A percentile compares a stretch with the other conserved stretches of the same genome.
These are phyloP conservation scores for Catharus ustulatus DNA, from an alignment of 2,797 vertebrate species.

Conservation along the genomic window DNA sequence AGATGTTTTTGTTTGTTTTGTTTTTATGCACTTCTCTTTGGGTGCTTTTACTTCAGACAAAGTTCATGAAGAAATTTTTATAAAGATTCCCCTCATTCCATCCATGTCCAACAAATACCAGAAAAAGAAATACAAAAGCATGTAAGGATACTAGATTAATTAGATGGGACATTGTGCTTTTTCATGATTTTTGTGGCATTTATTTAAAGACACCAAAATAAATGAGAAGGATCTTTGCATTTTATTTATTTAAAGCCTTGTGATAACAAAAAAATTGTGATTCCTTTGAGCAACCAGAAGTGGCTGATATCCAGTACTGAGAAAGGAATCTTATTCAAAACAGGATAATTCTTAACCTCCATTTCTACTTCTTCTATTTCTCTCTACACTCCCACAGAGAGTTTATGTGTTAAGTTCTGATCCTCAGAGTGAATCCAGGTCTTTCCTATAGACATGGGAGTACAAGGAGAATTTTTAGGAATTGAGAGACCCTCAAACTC, in stretches of 20 bases:
- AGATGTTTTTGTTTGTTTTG: not conserved
- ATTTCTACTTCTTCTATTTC: not conserved
- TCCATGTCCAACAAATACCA: not conserved
- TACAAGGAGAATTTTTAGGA: not conserved
- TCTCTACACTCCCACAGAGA: not conserved
- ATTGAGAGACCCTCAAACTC: not conserved
- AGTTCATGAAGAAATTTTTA: not conserved
- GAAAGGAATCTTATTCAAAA: not conserved
- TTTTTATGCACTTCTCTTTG: not conserved
- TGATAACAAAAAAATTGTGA: not conserved
- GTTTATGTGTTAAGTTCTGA: not conserved
- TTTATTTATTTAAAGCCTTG: not conserved
- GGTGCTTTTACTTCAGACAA: not conserved
- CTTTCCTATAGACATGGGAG: not conserved
- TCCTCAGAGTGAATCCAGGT: not conserved
- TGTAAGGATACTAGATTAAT: not conserved
- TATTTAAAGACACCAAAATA: not conserved
- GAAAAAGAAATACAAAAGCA: not conserved
- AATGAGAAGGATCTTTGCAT: not conserved
- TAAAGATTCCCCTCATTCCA: not conserved
- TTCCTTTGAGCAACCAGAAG: not conserved
- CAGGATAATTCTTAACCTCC: not conserved
- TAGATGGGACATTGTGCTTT: not conserved
- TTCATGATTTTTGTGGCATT: not conserved
- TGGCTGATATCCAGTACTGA: not conserved